Percentiles rank a stretch among this genome's conserved stretches.
Evolutionary conservation across 2,113 vertebrate genomes (phyloP).

Genomic region (Centropus bengalensis): DNA sequence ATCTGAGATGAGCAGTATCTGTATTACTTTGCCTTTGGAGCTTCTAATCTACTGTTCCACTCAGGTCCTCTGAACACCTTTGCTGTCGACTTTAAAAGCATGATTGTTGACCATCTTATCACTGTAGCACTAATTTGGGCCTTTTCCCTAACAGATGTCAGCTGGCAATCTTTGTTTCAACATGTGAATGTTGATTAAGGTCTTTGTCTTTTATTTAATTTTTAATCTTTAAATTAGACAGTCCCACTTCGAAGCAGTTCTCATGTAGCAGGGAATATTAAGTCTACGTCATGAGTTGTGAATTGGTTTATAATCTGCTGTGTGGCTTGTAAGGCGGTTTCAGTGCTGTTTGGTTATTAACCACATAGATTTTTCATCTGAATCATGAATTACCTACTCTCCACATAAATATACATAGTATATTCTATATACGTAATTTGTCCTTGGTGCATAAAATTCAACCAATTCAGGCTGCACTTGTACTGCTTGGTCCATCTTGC

Average conservation of each 20-base stretch:
- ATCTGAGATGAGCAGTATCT: background rate
- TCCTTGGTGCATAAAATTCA: background rate
- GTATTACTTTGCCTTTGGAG: background rate
- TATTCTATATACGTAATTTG: background rate
- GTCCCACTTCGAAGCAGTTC: background rate
- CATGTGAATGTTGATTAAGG: background rate
- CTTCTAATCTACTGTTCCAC: background rate
- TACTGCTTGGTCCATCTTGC: background rate
- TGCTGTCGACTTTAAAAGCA: background rate
- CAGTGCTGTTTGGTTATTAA: background rate
- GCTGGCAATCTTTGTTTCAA: background rate
- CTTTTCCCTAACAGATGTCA: background rate
- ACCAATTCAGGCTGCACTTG: background rate
- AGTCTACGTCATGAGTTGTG: background rate
- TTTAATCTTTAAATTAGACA: background rate
- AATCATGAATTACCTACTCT: background rate
- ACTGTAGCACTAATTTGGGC: background rate
- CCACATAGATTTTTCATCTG: background rate
- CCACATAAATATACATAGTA: background rate
- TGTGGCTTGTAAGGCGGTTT: background rate
- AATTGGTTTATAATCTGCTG: background rate
- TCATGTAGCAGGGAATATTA: background rate
- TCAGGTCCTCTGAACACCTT: background rate
- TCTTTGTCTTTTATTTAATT: background rate
- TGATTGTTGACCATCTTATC: fast-evolving